A percentile compares a stretch with the other conserved stretches of the same genome.
phyloP scores from a whole-genome alignment of 2,888 invertebrate genomes.

The Dicyrtoma fusca region DNA sequence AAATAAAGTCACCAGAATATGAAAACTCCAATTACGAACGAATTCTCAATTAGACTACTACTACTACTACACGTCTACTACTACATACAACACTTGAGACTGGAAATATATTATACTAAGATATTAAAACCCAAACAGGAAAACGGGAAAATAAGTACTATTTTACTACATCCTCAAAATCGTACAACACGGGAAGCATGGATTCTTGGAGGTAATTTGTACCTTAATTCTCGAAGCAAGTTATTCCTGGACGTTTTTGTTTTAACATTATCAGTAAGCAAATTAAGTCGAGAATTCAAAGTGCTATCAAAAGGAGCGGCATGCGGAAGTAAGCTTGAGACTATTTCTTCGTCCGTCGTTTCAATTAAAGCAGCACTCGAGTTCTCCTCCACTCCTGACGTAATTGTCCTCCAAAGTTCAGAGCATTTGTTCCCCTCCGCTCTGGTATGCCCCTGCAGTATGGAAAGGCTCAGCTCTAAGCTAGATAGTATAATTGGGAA shows the following conservation, averaged over 20 bases:
- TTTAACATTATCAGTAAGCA: constrained; percentile 34
- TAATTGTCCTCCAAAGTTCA: constrained; percentile 23
- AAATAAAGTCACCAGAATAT: constrained; percentile 15
- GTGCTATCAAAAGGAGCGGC: constrained; percentile 42
- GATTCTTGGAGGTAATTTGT: no score
- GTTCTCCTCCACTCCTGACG: neutral
- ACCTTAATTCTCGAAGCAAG: constrained; percentile 38
- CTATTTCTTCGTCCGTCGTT: neutral
- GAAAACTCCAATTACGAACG: no score
- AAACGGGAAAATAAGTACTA: no score
- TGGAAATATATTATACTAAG: no score
- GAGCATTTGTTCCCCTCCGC: neutral
- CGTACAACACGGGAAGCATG: no score
- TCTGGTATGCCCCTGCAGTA: neutral
- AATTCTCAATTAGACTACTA: no score
- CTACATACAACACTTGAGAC: no score
- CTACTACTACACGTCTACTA: no score
- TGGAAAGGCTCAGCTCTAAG: constrained; percentile 40
- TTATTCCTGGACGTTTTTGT: constrained; percentile 38
- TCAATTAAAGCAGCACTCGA: neutral
- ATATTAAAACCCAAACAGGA: no score
- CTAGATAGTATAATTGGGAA: constrained; percentile 46
- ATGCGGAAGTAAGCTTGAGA: neutral
- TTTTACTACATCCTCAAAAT: no score
- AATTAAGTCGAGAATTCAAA: constrained; percentile 31